Base-by-base conservation (phyloP, 2,113 vertebrate genomes). In the Rhodinocichla rosea region DNA sequence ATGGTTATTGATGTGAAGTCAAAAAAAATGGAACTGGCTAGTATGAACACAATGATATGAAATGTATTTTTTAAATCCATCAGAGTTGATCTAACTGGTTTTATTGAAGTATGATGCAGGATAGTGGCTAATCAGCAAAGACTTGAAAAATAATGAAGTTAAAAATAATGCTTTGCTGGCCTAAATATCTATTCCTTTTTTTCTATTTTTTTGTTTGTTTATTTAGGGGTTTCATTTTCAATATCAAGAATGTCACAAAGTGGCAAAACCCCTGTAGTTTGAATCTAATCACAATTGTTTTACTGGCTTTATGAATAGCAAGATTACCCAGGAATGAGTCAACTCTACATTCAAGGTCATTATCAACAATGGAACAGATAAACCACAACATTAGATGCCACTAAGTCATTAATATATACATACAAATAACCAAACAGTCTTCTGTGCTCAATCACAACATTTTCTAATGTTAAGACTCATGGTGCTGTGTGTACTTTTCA, bases 1-100 rank as follows among this genome's bases (percentile, higher is more conserved):
- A 52, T 83, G 68, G 57, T 80, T 95, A 73, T 59, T 87, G 42
- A 91, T 59, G 59, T 42, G 39, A 80, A 94, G 16, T 77, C 2
- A 88, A 81, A 93, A 78, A 80, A 73, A 89, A 63, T 23, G 6
- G 65, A 85, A 50, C 59, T 62, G 57, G 30, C 33, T 83, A 59
- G n/a, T 79, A 32, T 44, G 82, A 83, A 70, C 24, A 62, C 15
- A 5, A 56, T 57, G 7, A 60, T 69, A 84, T 59, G 16, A 94
- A 76, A 84, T 0, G 0, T 52, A 42, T 83, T 90, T 87, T 94
- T 85, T 27, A 68, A 76, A 75, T 67, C 45, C 30, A 17, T 85
- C 28, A 37, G 20, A 82, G 11, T 13, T 85, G 40, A 21, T 56
- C 18, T 90, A 77, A 47, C 14, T 68, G 59, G 7, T 42, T 89